Evolutionary conservation across 2,113 vertebrate genomes (phyloP).

Genomic region (Phocoena phocoena): DNA sequence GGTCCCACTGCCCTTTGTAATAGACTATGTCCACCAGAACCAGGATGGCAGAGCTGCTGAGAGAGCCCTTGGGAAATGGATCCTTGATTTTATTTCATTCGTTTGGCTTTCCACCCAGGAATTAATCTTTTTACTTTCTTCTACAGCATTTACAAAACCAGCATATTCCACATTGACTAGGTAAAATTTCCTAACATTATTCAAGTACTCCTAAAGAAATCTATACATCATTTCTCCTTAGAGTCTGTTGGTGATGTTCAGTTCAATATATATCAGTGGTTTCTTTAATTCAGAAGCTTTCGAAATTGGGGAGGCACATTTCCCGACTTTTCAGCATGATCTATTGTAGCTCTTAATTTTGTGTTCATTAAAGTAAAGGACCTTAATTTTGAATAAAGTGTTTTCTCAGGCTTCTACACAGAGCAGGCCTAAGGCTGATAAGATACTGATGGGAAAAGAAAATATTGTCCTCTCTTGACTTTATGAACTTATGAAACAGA

Average conservation of each 20-base stretch:
- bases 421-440: not conserved
- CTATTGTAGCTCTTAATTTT: not conserved
- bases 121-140: conserved; percentile 86
- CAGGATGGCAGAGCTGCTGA: conserved; percentile 68
- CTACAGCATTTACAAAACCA: conserved; percentile 85
- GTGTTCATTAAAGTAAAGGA: conserved; percentile 22
- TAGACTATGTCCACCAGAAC: conserved; percentile 87
- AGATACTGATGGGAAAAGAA: not conserved
- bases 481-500: not conserved
- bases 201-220: conserved; percentile 77
- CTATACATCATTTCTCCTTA: conserved; percentile 76
- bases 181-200: conserved; percentile 83
- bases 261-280: conserved; percentile 75
- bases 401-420: not conserved
- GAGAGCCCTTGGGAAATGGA: conserved; percentile 77
- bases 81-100: conserved; percentile 88
- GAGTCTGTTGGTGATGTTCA: conserved; percentile 85
- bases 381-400: not conserved
- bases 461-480: not conserved
- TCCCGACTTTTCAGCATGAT: not conserved
- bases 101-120: conserved; percentile 90
- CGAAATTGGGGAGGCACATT: conserved; percentile 82
- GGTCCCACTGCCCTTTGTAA: conserved; percentile 87
- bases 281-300: conserved; percentile 83
- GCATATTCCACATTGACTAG: conserved; percentile 83